These are phyloP conservation scores for Spodoptera exigua DNA, from an alignment of 2,888 invertebrate genomes.

Conservation along the genomic window DNA sequence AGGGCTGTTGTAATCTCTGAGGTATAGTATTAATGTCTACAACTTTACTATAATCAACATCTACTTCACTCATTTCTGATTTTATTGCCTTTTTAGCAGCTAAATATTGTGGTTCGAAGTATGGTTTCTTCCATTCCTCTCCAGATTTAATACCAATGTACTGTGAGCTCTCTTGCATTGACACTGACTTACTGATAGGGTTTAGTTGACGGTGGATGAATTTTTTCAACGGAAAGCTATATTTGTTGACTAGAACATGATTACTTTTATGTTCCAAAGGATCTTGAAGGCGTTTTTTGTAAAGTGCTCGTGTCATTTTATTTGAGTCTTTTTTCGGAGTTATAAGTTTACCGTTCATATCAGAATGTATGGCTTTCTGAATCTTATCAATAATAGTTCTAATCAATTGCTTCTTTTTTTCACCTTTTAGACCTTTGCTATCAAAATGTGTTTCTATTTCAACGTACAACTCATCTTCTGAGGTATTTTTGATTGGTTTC, in stretches of 20 bases:
- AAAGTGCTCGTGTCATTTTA: conserved; percentile 63
- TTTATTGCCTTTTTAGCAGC: conserved; percentile 71
- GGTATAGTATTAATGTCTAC: conserved; percentile 69
- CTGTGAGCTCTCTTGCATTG: conserved; percentile 53
- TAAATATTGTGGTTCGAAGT: conserved; percentile 68
- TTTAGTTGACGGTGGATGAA: conserved; percentile 68
- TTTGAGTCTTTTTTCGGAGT: conserved; percentile 38
- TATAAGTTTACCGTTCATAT: conserved; percentile 45
- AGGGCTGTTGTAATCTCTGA: conserved; percentile 76
- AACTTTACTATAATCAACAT: conserved; percentile 72
- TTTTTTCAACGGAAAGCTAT: conserved; percentile 46
- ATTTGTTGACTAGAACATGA: conserved; percentile 56
- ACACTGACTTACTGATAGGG: conserved; percentile 70
- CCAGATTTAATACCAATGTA: conserved; percentile 61
- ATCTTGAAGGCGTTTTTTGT: conserved; percentile 76
- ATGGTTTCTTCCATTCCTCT: conserved; percentile 64
- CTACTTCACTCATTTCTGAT: conserved; percentile 74
- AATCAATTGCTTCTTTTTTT: conserved; percentile 79
- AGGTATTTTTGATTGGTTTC: conserved; percentile 57
- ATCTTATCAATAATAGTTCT: conserved; percentile 78
- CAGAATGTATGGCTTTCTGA: conserved; percentile 76
- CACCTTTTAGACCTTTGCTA: conserved; percentile 77
- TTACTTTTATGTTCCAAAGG: conserved; percentile 65
- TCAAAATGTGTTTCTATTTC: conserved; percentile 86
- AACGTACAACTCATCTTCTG: conserved; percentile 79